Evolutionary conservation across 2,888 invertebrate species (phyloP), one percentile per base, ranked within the genome.

Genomic region (Drosophila cognata): DNA sequence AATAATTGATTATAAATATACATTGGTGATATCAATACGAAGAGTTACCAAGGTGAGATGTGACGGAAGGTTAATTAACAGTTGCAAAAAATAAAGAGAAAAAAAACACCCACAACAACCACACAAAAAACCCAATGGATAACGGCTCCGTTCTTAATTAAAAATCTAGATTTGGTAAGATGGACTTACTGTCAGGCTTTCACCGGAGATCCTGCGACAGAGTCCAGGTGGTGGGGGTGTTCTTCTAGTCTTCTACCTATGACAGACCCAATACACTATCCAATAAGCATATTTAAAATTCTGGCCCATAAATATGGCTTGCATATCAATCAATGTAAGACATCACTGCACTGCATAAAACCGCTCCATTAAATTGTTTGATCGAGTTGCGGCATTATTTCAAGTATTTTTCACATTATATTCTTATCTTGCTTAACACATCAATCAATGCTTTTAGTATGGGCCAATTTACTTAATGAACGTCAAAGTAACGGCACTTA

Each of bases 401-500:
- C 0, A 46, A 46, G 4, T 21, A 21, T 43, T 66, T 50, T 68
- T 65, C 63, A 75, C 50, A 65, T 71, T 58, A 55, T 48, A 65
- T 48, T 62, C 61, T 72, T 76, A 79, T 80, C 72, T 55, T 63
- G 64, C 56, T 33, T 50, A 62, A 74, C 74, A 78, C 63, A 81
- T 74, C 78, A 74, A 62, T 64, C 62, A 59, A 63, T 60, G 21
- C 8, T 56, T 6, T 28, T 31, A 58, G 60, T 51, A 29, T 50
- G n/a, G 28, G 67, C 58, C 73, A 53, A 69, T 71, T 83, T 31
- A 56, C 62, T 68, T 83, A 84, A 81, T 81, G 73, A 77, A 67
- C 66, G 64, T 60, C 65, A 74, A 75, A 72, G 63, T 78, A 82
- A 82, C 82, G 82, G 82, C 31, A 43, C 28, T 38, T 29, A 65